These are phyloP conservation scores for Alosa sapidissima DNA, from an alignment of 2,797 vertebrate genomes.

Conservation along the genomic window DNA sequence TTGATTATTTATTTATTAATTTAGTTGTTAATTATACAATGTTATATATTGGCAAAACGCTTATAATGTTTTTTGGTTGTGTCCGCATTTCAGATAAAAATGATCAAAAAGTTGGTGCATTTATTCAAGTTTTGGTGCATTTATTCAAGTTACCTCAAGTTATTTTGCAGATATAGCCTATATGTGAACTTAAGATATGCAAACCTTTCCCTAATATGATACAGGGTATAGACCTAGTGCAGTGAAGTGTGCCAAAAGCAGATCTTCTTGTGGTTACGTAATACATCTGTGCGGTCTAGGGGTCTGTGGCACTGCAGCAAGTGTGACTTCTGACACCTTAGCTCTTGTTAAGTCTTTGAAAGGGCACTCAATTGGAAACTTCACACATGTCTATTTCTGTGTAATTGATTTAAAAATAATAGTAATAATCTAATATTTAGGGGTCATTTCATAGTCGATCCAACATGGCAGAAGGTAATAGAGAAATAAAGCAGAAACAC, in stretches of 20 bases:
- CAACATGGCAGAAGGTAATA: slow-evolving; percentile 2
- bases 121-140: too few species aligned
- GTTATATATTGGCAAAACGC: too few species aligned
- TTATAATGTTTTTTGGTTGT: too few species aligned
- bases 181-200: neutral
- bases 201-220: neutral
- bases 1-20: too few species aligned
- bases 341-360: slow-evolving; percentile 9
- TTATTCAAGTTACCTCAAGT: too few species aligned
- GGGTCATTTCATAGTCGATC: slow-evolving; percentile 28
- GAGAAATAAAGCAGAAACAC: neutral
- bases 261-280: neutral
- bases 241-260: neutral
- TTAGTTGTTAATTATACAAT: too few species aligned
- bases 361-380: slow-evolving; percentile 31
- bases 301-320: neutral
- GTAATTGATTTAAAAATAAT: slow-evolving; percentile 42
- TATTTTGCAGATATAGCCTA: too few species aligned
- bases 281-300: neutral
- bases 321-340: slow-evolving; percentile 15
- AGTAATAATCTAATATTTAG: slow-evolving; percentile 46
- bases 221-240: neutral
- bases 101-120: too few species aligned
- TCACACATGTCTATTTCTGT: slow-evolving; percentile 38
- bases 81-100: too few species aligned